Evolutionary conservation across 2,888 invertebrate species (phyloP).

Genomic region (Mesorhabditis spiculigera): DNA sequence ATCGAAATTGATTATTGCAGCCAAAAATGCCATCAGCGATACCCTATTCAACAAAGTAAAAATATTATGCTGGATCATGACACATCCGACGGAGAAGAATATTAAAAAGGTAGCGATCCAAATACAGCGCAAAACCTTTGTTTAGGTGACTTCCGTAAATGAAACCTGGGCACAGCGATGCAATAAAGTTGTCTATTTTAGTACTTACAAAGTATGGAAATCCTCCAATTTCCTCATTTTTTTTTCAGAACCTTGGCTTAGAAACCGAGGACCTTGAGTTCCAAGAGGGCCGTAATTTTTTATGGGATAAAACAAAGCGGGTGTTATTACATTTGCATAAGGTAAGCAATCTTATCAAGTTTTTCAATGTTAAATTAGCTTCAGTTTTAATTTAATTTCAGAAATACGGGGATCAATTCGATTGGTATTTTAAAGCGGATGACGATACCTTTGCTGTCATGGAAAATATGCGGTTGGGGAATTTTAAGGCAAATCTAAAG

Average conservation of each 20-base stretch:
- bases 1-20: neutral
- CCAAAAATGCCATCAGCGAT: neutral
- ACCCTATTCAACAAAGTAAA: neutral
- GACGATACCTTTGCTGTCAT: slow-evolving; percentile 1
- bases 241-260: neutral
- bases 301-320: slow-evolving; percentile 6
- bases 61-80: slow-evolving; percentile 1
- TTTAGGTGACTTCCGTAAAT: neutral
- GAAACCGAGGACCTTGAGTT: neutral
- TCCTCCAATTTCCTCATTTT: neutral
- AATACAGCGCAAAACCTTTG: neutral
- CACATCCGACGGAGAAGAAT: neutral
- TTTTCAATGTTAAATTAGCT: neutral
- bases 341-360: neutral
- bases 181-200: neutral
- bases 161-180: neutral
- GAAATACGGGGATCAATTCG: neutral
- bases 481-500: neutral
- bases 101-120: neutral
- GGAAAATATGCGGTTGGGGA: neutral
- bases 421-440: neutral
- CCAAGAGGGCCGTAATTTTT: neutral
- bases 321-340: neutral
- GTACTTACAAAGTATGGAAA: neutral
- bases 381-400: neutral